These are phyloP conservation scores for Lacerta bilineata DNA, from an alignment of 2,797 vertebrate genomes.

Conservation along the genomic window DNA sequence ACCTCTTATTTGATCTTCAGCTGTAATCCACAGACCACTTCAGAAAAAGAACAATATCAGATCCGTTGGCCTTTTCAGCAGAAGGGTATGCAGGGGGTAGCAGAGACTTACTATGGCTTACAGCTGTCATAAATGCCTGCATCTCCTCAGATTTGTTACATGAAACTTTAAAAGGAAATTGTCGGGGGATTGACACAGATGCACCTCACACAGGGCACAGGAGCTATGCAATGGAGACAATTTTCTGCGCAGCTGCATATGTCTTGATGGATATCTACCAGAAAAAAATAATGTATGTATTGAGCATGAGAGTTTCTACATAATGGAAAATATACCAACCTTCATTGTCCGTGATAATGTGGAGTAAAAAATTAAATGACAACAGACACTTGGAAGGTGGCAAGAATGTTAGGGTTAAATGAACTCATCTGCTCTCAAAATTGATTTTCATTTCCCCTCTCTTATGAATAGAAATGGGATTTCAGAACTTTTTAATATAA, in stretches of 20 bases:
- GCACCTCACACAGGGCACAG: background rate
- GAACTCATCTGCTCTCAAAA: background rate
- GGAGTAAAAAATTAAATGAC: slow-evolving; percentile 11
- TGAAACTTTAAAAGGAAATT: background rate
- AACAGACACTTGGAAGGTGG: background rate
- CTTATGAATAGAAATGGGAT: slow-evolving; percentile 5
- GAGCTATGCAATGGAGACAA: background rate
- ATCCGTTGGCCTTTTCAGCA: background rate
- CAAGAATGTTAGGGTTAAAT: slow-evolving; percentile 14
- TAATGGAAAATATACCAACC: background rate
- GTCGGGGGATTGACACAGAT: background rate
- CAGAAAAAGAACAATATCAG: background rate
- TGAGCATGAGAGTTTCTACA: no score
- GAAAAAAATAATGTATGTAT: background rate
- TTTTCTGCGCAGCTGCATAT: background rate
- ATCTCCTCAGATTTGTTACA: background rate
- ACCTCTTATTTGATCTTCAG: background rate
- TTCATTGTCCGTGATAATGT: slow-evolving; percentile 7
- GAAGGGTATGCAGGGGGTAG: background rate
- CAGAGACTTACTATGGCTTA: background rate
- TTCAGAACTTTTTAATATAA: slow-evolving; percentile 1
- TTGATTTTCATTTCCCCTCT: background rate
- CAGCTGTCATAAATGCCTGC: background rate
- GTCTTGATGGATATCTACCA: background rate
- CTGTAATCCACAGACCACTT: background rate